Base-by-base conservation (phyloP, 1,140 invertebrate species). In the Heliconius congener region DNA sequence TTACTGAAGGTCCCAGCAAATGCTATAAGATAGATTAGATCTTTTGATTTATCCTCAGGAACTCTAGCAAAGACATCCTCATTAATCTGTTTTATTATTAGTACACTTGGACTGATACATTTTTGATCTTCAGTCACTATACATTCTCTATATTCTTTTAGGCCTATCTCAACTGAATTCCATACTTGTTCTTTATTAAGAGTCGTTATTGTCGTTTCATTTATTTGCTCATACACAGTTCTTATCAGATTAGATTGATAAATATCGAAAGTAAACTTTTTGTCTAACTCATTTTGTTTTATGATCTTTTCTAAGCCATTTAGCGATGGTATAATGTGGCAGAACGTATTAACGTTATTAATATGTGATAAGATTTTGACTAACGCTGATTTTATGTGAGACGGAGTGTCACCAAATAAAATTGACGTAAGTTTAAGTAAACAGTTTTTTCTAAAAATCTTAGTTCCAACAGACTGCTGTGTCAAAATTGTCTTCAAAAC, bases 81-180 rank as follows among this genome's bases (percentile, higher is more conserved):
- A 57, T 96, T 95, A 2, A 97, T 95, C 86, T 95, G 95, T 78
- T 95, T 95, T 86, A 96, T 86, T 71, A 95, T 88, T 30, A 95
- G 82, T 6, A 91, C 85, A 77, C 88, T 90, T 16, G 93, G 91
- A 85, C 91, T 93, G 0, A 82, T 86, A 50, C 86, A 87, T 37
- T 88, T 84, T 70, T 90, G 87, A 72, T 90, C 86, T 76, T 90
- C 89, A 66, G 89, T 82, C 52, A 90, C 81, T 77, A 93, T 83
- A 84, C 90, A 93, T 80, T 91, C 87, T 81, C 84, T 91, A 73
- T 92, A 92, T 78, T 94, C 90, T 81, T 94, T 93, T 46, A 95
- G 79, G 52, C 86, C 88, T 13, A 80, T 83, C 81, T 87, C 84
- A 78, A 96, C 91, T 23, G 94, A 91, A 37, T 91, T 88, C 95